phyloP scores from a whole-genome alignment of 1,140 invertebrate species.

The Coptotermes formosanus region DNA sequence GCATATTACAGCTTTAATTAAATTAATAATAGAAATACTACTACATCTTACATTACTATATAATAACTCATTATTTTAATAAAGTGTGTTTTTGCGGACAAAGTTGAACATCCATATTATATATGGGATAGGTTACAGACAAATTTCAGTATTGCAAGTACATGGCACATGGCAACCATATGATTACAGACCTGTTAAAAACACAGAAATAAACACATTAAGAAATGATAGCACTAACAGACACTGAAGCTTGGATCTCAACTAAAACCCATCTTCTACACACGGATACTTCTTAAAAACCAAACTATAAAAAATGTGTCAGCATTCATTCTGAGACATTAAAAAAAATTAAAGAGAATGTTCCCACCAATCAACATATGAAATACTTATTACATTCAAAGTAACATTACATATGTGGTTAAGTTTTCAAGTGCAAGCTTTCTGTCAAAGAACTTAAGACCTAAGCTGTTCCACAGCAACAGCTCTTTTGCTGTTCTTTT shows the following conservation, averaged over 20 bases:
- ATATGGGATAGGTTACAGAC: background rate
- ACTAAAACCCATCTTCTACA: background rate
- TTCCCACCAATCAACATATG: background rate
- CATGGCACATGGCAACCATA: background rate
- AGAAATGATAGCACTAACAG: background rate
- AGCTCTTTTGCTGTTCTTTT: background rate
- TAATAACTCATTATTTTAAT: background rate
- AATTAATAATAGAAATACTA: background rate
- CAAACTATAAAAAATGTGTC: background rate
- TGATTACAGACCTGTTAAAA: background rate
- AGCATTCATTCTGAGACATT: background rate
- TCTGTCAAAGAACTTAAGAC: background rate
- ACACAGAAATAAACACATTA: background rate
- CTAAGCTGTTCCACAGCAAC: background rate
- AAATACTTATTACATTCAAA: background rate
- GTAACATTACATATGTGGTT: background rate
- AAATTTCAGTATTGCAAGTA: background rate
- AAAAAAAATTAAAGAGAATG: background rate
- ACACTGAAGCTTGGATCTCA: background rate
- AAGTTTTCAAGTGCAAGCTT: background rate
- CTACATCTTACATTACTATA: background rate
- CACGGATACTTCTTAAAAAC: background rate
- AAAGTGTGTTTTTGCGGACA: background rate
- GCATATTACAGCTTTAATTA: background rate
- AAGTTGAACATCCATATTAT: background rate